Base-by-base conservation (phyloP, 2,888 invertebrate species). In the Watsonalla binaria region DNA sequence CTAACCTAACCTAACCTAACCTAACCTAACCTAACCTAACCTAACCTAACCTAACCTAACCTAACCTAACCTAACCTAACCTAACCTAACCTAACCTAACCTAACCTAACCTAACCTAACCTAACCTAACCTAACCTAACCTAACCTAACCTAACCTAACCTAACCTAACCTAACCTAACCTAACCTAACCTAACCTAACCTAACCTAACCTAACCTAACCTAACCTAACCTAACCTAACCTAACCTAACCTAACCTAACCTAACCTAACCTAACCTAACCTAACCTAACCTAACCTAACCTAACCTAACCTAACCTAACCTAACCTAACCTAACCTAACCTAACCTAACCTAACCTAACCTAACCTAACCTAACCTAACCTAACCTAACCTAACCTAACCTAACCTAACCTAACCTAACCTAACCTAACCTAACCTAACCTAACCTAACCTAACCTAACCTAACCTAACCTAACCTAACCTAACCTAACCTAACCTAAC, bases 71-170 rank as follows among this genome's bases (percentile, higher is more conserved):
- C 56, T 54, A 56, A 56, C 58, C 55, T 53, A 55, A 51, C 55
- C 55, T 57, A 52, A 55, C 55, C 52, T 55, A 55, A 53, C 15
- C 55, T 51, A 47, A 53, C 39, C 52, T 48, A 47, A 55, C 52
- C 54, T 51, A 54, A 56, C 53, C 54, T 56, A 58, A 56, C 58
- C 58, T 56, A 55, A 57, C 24, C 45, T 45, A 24, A 24, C 58
- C 59, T 54, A 60, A 60, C 58, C 58, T 57, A 59, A 58, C 55
- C 57, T 56, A 56, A 59, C 59, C 62, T 58, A 59, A 62, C 58
- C 57, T 54, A 53, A 57, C 54, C 55, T 54, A 55, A 55, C 55
- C 60, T 54, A 54, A 57, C 54, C 60, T 55, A 56, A 58, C 55
- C 58, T 56, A 45, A 57, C 24, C 24, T 24, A 24, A 24, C 24